Evolutionary conservation across 2,888 invertebrate genomes (phyloP).

Genomic region (Trisateles emortualis): DNA sequence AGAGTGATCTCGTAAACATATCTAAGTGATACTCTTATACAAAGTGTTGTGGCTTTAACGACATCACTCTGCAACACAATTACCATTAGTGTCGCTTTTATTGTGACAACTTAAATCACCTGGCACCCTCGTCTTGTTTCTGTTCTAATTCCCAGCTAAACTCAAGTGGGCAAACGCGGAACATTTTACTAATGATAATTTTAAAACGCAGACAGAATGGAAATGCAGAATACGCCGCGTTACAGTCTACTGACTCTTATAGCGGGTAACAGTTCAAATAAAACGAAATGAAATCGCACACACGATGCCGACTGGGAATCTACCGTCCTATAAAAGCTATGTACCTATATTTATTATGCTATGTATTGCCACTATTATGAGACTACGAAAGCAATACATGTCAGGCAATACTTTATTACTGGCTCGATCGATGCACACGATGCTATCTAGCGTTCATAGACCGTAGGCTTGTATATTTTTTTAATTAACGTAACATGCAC

Average conservation of each 20-base stretch:
- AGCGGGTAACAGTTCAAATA: constrained; percentile 64
- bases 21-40: constrained; percentile 43
- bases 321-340: constrained; percentile 53
- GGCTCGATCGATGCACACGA: constrained; percentile 45
- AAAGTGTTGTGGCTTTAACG: constrained; percentile 47
- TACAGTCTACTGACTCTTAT: constrained; percentile 54
- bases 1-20: constrained; percentile 38
- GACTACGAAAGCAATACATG: constrained; percentile 62
- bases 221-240: constrained; percentile 44
- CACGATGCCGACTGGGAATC: constrained; percentile 50
- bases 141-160: constrained; percentile 44
- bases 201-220: constrained; percentile 41
- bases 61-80: constrained; percentile 54
- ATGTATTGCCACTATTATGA: constrained; percentile 59
- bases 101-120: constrained; percentile 59
- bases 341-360: constrained; percentile 50
- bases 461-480: background rate
- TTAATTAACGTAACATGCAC: too few species aligned
- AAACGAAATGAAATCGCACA: constrained; percentile 68
- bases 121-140: constrained; percentile 49
- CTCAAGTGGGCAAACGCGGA: constrained; percentile 36
- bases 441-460: constrained; percentile 11
- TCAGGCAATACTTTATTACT: constrained; percentile 56
- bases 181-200: constrained; percentile 50
- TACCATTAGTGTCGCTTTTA: constrained; percentile 59